Base-by-base conservation (phyloP, 2,797 vertebrate genomes). In the Enteromius trimaculatus region DNA sequence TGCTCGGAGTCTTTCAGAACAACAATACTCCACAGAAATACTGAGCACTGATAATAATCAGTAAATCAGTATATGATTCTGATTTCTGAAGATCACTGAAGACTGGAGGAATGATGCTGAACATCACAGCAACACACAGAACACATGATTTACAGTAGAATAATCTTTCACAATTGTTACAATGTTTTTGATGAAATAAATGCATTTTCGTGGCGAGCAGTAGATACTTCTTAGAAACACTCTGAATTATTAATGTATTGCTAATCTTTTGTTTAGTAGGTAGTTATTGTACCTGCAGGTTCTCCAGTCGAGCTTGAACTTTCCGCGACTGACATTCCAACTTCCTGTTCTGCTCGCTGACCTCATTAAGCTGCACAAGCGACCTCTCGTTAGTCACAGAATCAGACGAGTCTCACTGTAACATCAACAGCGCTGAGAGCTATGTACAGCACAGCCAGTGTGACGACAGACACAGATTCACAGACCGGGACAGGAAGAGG, bases 291-390 rank as follows among this genome's bases (percentile, higher is more conserved):
- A 98, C 97, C 93, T 97, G 96, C 4, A 98, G 92, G 90, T 98
- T 97, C 80, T 96, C 95, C 86, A 98, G 93, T 86, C 95, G 95
- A 83, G 96, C 95, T 87, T 97, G 96, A 9, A 95, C 94, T 92
- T 91, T 97, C 87, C 90, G 95, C n/a, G 92, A 94, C 88, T 96
- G 95, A 86, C 75, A 85, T 89, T 96, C 96, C 90, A 98, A 85
- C 89, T 90, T 95, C 85, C 91, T 95, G 84, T 97, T 98, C 90
- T 96, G 93, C 82, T 96, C 95, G 75, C 88, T 95, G 74, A 95
- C 86, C 82, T 95, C 95, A 89, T 83, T 95, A 86, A 97, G 78
- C 97, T 98, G 90, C 88, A 91, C 29, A 82, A 68, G 79, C 21
- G 29, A 9, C 29, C 26, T 62, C 10, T 21, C 3, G n/a, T 34